A percentile compares a stretch with the other conserved stretches of the same genome.
phyloP scores from a whole-genome alignment of 2,888 invertebrate genomes.

The Anodontia alba region DNA sequence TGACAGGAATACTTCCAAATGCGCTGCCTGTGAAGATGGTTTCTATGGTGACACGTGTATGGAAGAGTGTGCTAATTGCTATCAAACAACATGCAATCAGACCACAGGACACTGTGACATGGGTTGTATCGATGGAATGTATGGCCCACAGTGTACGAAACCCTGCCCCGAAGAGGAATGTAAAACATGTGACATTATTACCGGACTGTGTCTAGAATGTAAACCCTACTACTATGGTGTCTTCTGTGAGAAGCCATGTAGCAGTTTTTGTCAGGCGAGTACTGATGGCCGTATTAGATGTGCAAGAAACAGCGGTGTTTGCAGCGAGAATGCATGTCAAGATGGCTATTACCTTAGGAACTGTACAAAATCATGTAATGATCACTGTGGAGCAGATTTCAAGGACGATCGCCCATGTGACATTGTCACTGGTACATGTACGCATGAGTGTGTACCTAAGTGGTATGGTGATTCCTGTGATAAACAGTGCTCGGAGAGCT shows the following conservation, averaged over 20 bases:
- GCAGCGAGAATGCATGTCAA: conserved; percentile 22
- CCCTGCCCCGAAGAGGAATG: conserved; percentile 36
- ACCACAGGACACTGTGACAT: conserved; percentile 27
- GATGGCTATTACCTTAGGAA: conserved; percentile 35
- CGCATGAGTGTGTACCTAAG: conserved; percentile 28
- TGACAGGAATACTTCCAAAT: conserved; percentile 28
- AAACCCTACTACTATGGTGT: conserved; percentile 36
- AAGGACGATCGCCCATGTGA: conserved; percentile 34
- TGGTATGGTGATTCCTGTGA: conserved; percentile 50
- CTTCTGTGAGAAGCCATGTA: conserved; percentile 37
- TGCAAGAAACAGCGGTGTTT: conserved; percentile 23
- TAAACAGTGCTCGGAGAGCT: conserved; percentile 30
- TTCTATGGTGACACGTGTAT: conserved; percentile 41
- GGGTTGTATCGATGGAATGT: conserved; percentile 48
- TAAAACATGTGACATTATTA: conserved; percentile 31
- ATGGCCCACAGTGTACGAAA: conserved; percentile 29
- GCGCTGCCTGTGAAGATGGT: conserved; percentile 34
- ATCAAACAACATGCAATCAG: conserved; percentile 33
- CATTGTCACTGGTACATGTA: conserved; percentile 36
- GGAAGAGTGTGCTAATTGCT: conserved; percentile 35
- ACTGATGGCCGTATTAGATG: conserved; percentile 23
- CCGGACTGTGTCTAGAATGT: conserved; percentile 42
- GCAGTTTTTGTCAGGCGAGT: conserved; percentile 25
- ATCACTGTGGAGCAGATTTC: conserved; percentile 29
- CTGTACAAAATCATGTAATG: conserved; percentile 30